Percentiles rank a stretch among this genome's conserved stretches.
These are phyloP conservation scores for Lemur catta DNA, from an alignment of 2,797 vertebrate species.

Conservation along the genomic window DNA sequence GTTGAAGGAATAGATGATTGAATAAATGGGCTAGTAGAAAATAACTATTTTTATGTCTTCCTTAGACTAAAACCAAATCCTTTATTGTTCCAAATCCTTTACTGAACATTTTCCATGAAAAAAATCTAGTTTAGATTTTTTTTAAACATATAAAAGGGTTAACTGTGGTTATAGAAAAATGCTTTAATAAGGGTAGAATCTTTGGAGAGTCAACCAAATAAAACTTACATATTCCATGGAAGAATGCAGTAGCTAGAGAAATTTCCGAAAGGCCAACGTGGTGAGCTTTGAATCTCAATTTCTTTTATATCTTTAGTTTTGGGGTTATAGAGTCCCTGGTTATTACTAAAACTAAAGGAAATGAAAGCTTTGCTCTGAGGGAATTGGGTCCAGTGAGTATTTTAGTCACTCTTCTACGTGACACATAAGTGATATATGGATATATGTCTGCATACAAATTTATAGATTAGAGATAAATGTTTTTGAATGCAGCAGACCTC, in stretches of 20 bases:
- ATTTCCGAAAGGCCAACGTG: not conserved
- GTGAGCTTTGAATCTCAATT: constrained; percentile 15
- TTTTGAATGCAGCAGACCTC: constrained; percentile 38
- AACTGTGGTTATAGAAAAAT: not conserved
- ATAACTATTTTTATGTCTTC: not conserved
- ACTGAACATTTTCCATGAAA: not conserved
- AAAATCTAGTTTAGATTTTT: not conserved
- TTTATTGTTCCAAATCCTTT: not conserved
- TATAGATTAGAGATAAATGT: not conserved
- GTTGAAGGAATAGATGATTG: not conserved
- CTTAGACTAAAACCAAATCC: not conserved
- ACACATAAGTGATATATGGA: not conserved
- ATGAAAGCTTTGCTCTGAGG: not conserved
- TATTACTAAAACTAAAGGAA: not conserved
- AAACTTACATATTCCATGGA: not conserved
- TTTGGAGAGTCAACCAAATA: not conserved
- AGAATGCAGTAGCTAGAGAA: not conserved
- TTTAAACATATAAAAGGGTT: not conserved
- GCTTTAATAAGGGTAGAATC: not conserved
- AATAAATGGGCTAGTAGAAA: not conserved
- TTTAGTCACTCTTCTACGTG: not conserved
- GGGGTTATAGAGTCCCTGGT: constrained; percentile 41
- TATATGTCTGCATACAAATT: not conserved
- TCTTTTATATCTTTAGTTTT: not conserved
- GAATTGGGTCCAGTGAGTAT: constrained; percentile 3